These are phyloP conservation scores for Drosophila tropicalis DNA, from an alignment of 1,140 invertebrate species.

Conservation along the genomic window DNA sequence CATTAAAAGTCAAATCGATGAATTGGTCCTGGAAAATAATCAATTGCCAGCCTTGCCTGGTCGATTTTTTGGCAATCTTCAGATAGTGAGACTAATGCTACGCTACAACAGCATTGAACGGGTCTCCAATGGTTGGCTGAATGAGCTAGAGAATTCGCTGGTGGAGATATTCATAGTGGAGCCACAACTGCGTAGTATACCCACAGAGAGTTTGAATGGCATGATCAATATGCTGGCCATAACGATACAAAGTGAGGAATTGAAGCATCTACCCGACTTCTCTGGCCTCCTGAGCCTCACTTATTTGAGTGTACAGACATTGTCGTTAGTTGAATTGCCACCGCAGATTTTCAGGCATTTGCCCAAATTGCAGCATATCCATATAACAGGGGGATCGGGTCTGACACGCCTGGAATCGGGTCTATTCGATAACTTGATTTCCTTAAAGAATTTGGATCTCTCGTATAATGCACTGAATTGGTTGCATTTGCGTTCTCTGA, in stretches of 20 bases:
- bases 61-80: conserved; percentile 89
- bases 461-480: conserved; percentile 90
- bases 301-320: conserved; percentile 89
- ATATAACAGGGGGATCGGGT: conserved; percentile 88
- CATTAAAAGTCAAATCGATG: conserved; percentile 89
- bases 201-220: conserved; percentile 90
- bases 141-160: conserved; percentile 89
- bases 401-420: conserved; percentile 88
- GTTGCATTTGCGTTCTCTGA: conserved; percentile 90
- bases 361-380: conserved; percentile 89
- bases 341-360: conserved; percentile 89
- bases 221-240: conserved; percentile 91
- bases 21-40: conserved; percentile 93
- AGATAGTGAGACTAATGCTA: conserved; percentile 91
- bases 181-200: conserved; percentile 90
- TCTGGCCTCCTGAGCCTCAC: conserved; percentile 86
- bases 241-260: conserved; percentile 89
- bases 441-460: conserved; percentile 89
- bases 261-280: conserved; percentile 89
- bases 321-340: conserved; percentile 87
- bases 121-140: conserved; percentile 91
- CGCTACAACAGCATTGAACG: conserved; percentile 92
- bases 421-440: conserved; percentile 89
- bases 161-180: conserved; percentile 93
- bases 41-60: conserved; percentile 91